phyloP scores from a whole-genome alignment of 2,797 vertebrate genomes.

The Spatula versicolor region DNA sequence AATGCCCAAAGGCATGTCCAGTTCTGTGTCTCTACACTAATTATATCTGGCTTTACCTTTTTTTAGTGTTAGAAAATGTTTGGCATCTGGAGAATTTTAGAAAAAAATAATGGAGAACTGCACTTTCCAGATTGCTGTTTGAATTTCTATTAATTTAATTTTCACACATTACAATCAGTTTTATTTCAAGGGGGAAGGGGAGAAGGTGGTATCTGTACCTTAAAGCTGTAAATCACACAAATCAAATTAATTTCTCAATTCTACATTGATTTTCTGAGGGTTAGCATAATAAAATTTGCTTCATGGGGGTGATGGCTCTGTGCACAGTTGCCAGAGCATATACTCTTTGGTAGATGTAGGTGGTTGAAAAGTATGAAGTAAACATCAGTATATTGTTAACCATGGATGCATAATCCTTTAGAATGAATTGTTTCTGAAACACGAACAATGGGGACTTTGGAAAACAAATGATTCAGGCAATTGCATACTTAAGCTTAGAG shows the following conservation, averaged over 20 bases:
- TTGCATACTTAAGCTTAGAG: neutral
- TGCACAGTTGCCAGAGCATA: neutral
- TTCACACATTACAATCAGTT: neutral
- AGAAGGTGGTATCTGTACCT: neutral
- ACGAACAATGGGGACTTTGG: neutral
- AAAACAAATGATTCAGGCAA: neutral
- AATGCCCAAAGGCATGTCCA: neutral
- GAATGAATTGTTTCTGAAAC: neutral
- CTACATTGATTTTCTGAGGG: neutral
- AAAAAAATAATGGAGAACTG: neutral
- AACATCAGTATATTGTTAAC: neutral
- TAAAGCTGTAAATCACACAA: neutral
- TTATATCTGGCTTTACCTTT: neutral
- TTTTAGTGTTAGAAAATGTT: neutral
- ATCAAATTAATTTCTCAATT: neutral
- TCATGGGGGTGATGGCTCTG: neutral
- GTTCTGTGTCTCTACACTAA: neutral
- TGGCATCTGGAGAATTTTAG: neutral
- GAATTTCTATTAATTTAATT: neutral
- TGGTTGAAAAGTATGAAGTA: neutral
- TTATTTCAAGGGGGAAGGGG: neutral
- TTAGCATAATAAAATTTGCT: neutral
- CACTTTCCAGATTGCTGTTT: neutral
- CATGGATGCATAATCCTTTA: neutral
- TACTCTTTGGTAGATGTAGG: neutral